A percentile compares a stretch with the other conserved stretches of the same genome.
These are phyloP conservation scores for Cariama cristata DNA, from an alignment of 2,113 vertebrate species.

Conservation along the genomic window DNA sequence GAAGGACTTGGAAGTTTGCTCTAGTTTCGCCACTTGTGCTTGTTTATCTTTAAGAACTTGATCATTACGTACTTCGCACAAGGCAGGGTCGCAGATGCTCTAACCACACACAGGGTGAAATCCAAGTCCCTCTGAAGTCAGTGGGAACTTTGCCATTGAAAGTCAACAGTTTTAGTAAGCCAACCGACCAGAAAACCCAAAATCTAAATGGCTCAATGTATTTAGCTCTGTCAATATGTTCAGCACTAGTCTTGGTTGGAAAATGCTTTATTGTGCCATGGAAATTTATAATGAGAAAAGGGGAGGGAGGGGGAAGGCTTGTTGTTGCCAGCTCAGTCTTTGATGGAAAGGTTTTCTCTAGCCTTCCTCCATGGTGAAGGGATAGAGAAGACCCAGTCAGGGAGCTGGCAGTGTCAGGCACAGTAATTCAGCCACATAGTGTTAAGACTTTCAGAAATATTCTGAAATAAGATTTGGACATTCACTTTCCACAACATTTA, in stretches of 20 bases:
- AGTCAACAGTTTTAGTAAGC: conserved; percentile 22
- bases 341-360: conserved; percentile 15
- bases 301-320: background rate
- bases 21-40: conserved; percentile 6
- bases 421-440: background rate
- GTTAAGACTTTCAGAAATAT: background rate
- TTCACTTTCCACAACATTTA: background rate
- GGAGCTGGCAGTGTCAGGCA: background rate
- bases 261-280: conserved; percentile 61
- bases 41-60: conserved; percentile 19
- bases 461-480: background rate
- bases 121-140: conserved; percentile 26
- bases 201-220: background rate
- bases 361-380: background rate
- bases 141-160: conserved; percentile 41
- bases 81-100: background rate
- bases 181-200: conserved; percentile 55
- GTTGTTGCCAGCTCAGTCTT: conserved; percentile 19
- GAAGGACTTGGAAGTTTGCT: background rate
- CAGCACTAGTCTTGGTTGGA: conserved; percentile 1
- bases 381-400: background rate
- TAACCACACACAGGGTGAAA: conserved; percentile 23
- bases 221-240: conserved; percentile 16
- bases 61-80: background rate
- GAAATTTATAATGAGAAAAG: conserved; percentile 33